A percentile compares a stretch with the other conserved stretches of the same genome.
These are phyloP conservation scores for Xenentodon cancila DNA, from an alignment of 2,797 vertebrate species.

Conservation along the genomic window DNA sequence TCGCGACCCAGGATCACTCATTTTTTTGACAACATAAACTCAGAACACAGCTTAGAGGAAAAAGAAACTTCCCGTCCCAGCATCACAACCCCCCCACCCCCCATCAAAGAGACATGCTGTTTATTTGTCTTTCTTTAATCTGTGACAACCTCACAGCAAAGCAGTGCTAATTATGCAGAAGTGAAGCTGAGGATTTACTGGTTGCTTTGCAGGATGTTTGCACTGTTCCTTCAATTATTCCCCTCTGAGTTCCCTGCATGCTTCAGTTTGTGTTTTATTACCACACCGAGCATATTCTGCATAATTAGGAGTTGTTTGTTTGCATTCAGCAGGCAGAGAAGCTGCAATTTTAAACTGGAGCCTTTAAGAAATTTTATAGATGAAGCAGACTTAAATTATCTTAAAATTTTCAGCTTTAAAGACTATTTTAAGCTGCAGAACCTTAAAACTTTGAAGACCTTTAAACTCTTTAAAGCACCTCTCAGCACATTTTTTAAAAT, in stretches of 20 bases:
- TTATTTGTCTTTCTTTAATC: slow-evolving; percentile 42
- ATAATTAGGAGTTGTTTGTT: slow-evolving; percentile 43
- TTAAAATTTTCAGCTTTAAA: not conserved
- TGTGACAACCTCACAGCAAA: slow-evolving; percentile 26
- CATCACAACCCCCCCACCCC: too few species aligned
- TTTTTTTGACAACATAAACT: slow-evolving; percentile 1
- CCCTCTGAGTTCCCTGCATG: slow-evolving; percentile 15
- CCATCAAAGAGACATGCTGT: slow-evolving; percentile 25
- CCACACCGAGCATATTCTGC: slow-evolving; percentile 6
- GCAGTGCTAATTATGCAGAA: slow-evolving; percentile 42
- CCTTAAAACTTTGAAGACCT: not conserved
- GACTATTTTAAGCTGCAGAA: slow-evolving; percentile 2
- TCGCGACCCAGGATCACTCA: not conserved
- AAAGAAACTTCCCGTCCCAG: slow-evolving; percentile 5
- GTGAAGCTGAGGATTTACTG: slow-evolving; percentile 28
- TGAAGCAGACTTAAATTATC: slow-evolving; percentile 16
- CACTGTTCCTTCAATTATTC: slow-evolving; percentile 23
- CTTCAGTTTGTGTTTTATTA: slow-evolving; percentile 48
- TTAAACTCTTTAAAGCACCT: not conserved
- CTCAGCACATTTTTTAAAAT: not conserved
- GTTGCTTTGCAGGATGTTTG: slow-evolving; percentile 16
- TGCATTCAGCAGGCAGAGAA: slow-evolving; percentile 22
- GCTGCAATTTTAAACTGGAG: slow-evolving; percentile 19
- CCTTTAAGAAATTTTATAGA: slow-evolving; percentile 19
- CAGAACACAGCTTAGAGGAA: slow-evolving; percentile 5